These are phyloP conservation scores for Orius insidiosus DNA, from an alignment of 1,140 invertebrate genomes.

Conservation along the genomic window DNA sequence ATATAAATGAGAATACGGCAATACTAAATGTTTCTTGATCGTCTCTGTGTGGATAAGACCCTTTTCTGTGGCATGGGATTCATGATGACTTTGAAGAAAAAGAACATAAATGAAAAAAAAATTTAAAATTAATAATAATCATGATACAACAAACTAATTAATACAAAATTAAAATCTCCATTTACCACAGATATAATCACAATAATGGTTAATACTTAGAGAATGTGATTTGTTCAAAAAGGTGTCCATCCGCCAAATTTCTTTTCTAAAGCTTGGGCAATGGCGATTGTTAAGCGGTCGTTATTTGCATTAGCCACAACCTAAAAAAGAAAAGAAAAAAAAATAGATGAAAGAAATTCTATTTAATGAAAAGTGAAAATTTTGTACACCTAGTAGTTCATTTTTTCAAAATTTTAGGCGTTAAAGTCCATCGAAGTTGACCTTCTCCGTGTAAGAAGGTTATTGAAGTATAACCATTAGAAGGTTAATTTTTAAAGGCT, in stretches of 20 bases:
- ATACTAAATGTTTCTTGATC: too few species aligned
- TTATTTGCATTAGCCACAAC: slow-evolving; percentile 37
- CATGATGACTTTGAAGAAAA: not conserved
- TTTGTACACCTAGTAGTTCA: too few species aligned
- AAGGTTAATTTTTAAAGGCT: too few species aligned
- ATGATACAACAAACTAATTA: not conserved
- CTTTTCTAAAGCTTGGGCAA: slow-evolving; percentile 63
- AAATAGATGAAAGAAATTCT: not conserved
- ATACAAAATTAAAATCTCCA: not conserved
- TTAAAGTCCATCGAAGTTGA: too few species aligned
- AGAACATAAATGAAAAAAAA: not conserved
- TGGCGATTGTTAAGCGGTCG: slow-evolving; percentile 66
- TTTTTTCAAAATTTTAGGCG: too few species aligned
- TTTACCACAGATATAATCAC: not conserved
- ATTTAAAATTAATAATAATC: not conserved
- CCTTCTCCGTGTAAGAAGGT: too few species aligned
- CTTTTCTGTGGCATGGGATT: too few species aligned
- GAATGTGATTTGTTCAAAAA: slow-evolving; percentile 27
- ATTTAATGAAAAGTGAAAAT: too few species aligned
- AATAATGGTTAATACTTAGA: slow-evolving; percentile 1
- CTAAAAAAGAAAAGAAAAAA: slow-evolving; percentile 13
- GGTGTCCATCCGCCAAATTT: slow-evolving; percentile 69
- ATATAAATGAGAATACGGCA: too few species aligned
- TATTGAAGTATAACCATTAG: too few species aligned
- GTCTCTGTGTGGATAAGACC: too few species aligned